Evolutionary conservation across 2,113 vertebrate genomes (phyloP).

Genomic region (Alces alces): DNA sequence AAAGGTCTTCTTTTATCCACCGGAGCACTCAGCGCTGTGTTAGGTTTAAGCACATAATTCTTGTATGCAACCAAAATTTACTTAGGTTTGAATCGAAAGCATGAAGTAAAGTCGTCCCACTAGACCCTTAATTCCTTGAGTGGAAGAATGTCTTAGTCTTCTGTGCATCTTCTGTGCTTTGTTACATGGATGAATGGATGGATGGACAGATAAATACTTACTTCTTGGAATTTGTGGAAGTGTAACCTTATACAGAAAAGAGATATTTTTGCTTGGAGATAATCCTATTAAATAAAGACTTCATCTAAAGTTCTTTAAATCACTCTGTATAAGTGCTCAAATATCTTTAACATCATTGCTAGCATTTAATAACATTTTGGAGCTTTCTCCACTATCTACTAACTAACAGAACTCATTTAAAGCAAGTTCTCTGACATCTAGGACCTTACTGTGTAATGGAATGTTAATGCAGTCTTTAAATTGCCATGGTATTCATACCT

Average conservation of each 20-base stretch:
- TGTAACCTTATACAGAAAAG: neutral
- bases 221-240: neutral
- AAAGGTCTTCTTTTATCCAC: neutral
- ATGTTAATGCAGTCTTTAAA: conserved; percentile 50
- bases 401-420: conserved; percentile 37
- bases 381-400: neutral
- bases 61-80: neutral
- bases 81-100: conserved; percentile 4
- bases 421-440: conserved; percentile 43
- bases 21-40: neutral
- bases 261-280: conserved; percentile 22
- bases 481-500: conserved; percentile 30
- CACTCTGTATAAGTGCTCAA: neutral
- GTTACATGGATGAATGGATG: neutral
- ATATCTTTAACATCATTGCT: neutral
- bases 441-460: conserved; percentile 3
- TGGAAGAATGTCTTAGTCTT: neutral
- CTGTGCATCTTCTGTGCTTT: neutral
- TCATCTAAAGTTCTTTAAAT: conserved; percentile 40
- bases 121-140: neutral
- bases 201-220: neutral
- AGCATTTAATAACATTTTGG: neutral
- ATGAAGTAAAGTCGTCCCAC: neutral
- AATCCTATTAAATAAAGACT: neutral
- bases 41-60: neutral